A percentile compares a stretch with the other conserved stretches of the same genome.
Conservation (phyloP, 2,888 invertebrate species). For the Bellardia pandia region DNA sequence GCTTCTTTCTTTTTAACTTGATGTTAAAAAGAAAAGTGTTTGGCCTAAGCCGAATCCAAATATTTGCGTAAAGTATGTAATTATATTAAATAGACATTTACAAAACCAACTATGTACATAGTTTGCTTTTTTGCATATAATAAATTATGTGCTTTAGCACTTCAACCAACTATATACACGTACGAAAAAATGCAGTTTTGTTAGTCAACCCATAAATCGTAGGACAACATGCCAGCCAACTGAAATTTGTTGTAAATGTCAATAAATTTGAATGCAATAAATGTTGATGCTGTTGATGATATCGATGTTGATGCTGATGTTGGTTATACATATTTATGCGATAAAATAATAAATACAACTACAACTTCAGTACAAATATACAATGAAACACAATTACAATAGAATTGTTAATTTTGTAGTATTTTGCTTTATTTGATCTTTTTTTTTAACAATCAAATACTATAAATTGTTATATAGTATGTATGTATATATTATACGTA, state of each 20-base stretch:
- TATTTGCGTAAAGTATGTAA: too few species aligned
- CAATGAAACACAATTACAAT: constrained; percentile 32
- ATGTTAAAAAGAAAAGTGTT: too few species aligned
- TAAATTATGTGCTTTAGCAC: background rate
- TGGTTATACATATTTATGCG: constrained; percentile 14
- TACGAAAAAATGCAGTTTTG: constrained; percentile 24
- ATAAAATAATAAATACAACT: constrained; percentile 3
- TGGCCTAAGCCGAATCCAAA: too few species aligned
- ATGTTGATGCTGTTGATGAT: constrained; percentile 49
- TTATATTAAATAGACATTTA: too few species aligned
- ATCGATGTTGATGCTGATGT: constrained; percentile 5
- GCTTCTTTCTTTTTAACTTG: too few species aligned
- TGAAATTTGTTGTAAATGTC: constrained; percentile 54
- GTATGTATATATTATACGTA: background rate
- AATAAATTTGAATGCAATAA: constrained; percentile 68
- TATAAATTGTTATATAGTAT: background rate
- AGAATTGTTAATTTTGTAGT: constrained; percentile 23
- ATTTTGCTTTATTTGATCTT: background rate
- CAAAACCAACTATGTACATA: too few species aligned
- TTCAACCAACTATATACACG: background rate
- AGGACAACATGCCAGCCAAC: constrained; percentile 29
- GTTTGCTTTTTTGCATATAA: too few species aligned
- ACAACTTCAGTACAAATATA: too few species aligned
- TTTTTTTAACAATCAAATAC: constrained; percentile 32
- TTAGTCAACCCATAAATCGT: constrained; percentile 52